These are phyloP conservation scores for Butastur rufipennis DNA, from an alignment of 2,113 vertebrate species.

Conservation along the genomic window DNA sequence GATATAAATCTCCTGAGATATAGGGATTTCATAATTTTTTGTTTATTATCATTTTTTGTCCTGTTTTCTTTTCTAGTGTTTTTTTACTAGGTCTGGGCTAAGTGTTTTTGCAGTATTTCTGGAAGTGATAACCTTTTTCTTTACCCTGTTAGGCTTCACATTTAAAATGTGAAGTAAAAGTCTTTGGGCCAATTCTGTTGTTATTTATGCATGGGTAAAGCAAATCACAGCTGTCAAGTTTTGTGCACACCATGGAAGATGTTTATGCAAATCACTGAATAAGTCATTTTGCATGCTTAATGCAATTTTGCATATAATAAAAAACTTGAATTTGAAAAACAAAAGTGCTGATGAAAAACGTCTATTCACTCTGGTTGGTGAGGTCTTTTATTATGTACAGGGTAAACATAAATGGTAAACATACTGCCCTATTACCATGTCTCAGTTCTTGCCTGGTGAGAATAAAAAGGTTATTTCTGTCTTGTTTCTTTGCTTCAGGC, in stretches of 20 bases:
- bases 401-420: neutral
- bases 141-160: neutral
- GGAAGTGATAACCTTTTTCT: neutral
- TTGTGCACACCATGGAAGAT: neutral
- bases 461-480: neutral
- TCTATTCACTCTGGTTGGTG: neutral
- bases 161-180: conserved; percentile 17
- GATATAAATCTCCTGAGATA: neutral
- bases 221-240: conserved; percentile 28
- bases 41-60: neutral
- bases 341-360: neutral
- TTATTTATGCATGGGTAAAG: conserved; percentile 21
- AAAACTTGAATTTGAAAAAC: neutral
- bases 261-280: conserved; percentile 6
- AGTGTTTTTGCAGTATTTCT: neutral
- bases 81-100: neutral
- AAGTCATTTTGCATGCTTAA: neutral
- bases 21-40: neutral
- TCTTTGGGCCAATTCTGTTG: conserved; percentile 28
- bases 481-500: neutral
- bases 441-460: neutral
- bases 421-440: neutral
- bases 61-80: neutral
- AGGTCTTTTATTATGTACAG: neutral
- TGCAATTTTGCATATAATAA: neutral